phyloP scores from a whole-genome alignment of 2,113 vertebrate species.

The Phylloscopus trochiloides region DNA sequence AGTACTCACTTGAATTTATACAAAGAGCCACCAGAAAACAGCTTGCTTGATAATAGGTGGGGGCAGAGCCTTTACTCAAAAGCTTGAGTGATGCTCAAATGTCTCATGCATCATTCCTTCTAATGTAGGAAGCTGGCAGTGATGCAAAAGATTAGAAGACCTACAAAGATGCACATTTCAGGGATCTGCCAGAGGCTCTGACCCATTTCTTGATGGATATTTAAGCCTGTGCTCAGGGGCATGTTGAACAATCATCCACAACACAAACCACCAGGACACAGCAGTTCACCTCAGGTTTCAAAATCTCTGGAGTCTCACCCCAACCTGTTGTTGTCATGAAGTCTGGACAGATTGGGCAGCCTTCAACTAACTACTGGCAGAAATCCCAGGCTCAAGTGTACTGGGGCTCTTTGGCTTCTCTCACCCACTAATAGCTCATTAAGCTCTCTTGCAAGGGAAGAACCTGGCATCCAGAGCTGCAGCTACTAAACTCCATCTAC shows the following conservation, averaged over 20 bases:
- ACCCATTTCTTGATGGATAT: background rate
- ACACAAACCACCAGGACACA: background rate
- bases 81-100: background rate
- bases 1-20: background rate
- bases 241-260: background rate
- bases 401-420: background rate
- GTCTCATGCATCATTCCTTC: background rate
- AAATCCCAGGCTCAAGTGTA: background rate
- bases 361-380: background rate
- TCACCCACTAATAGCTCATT: background rate
- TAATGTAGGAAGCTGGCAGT: background rate
- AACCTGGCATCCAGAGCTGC: background rate
- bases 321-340: background rate
- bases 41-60: background rate
- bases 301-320: background rate
- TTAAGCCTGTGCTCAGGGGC: background rate
- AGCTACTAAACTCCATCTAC: background rate
- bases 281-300: background rate
- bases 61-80: background rate
- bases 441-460: background rate
- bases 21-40: background rate
- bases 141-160: background rate
- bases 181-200: background rate
- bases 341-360: background rate
- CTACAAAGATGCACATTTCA: background rate